Evolutionary conservation across 2,888 invertebrate genomes (phyloP), one percentile per base, ranked within the genome.

Genomic region (Xanthorhoe designata): DNA sequence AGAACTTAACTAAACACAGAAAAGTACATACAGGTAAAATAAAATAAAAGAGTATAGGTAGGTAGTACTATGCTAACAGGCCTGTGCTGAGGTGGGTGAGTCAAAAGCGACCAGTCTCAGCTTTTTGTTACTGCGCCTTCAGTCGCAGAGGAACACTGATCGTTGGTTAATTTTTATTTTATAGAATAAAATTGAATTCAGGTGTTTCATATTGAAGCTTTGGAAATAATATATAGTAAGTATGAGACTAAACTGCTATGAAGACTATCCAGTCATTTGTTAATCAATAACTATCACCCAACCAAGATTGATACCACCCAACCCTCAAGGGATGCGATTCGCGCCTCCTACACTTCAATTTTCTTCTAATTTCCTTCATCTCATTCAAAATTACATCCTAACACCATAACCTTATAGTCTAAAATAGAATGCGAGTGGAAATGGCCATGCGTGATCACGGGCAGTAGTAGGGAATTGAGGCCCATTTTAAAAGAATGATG

Each of bases 401-500:
- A 15, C 0, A 0, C 0, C 7, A 1, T 57, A 0, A 0, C 0
- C 0, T 35, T 71, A 79, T 69, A 64, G 75, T 56, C 61, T n/a
- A 61, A 15, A 70, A 68, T 76, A 17, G 61, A 35, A 15, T 66
- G 45, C 29, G 2, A 13, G n/a, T 0, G 13, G 49, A 69, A 78
- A 63, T 76, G 77, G 81, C 82, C 84, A 84, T 88, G 89, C 91
- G 90, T 91, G 91, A 80, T 84, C 78, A 74, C 78, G 82, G 84
- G 84, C 83, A 86, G 85, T 92, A 85, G 85, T 78, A 77, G 78
- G 66, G 88, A 88, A 90, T 91, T 87, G 91, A 76, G 59, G 75
- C 78, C 86, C 85, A 86, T 90, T 91, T 89, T 86, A 85, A 86
- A 90, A 87, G 89, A 92, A 86, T 86, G 89, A 89, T 90, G 83